Percentiles rank a stretch among this genome's conserved stretches.
Evolutionary conservation across 1,140 invertebrate genomes (phyloP).

Genomic region (Mycetomoellerius zeteki): DNA sequence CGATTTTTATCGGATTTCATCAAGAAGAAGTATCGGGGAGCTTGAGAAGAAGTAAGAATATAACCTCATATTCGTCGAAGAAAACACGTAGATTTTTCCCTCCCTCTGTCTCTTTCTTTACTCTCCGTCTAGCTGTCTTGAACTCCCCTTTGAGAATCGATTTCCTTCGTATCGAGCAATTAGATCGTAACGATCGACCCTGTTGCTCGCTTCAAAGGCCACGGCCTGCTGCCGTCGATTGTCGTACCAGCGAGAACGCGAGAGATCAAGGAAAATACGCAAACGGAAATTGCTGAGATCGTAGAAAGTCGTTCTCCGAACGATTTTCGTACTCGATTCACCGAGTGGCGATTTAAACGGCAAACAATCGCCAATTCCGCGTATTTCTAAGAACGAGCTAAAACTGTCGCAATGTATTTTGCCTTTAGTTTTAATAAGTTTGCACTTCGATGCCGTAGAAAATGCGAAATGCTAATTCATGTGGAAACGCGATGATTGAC

Average conservation of each 20-base stretch:
- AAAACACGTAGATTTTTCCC: not conserved
- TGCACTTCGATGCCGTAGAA: not conserved
- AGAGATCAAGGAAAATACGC: conserved; percentile 31
- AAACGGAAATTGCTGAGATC: conserved; percentile 25
- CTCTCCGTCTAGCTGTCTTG: not conserved
- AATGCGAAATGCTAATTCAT: not conserved
- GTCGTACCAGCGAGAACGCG: conserved; percentile 19
- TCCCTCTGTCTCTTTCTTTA: conserved; percentile 24
- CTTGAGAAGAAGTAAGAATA: not conserved
- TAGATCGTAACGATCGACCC: conserved; percentile 64
- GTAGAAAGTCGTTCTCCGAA: conserved; percentile 24
- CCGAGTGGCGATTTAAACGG: not conserved
- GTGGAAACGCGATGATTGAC: not conserved
- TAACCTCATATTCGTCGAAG: not conserved
- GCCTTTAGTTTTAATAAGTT: not conserved
- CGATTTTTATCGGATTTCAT: conserved; percentile 38
- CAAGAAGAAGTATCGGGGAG: not conserved
- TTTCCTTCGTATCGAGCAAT: conserved; percentile 58
- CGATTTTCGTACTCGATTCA: not conserved
- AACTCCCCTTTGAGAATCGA: conserved; percentile 56
- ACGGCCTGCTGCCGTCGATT: conserved; percentile 25
- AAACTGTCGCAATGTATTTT: not conserved
- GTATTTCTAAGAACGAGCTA: not conserved
- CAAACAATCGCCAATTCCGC: not conserved
- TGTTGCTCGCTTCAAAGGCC: conserved; percentile 61